phyloP scores from a whole-genome alignment of 1,140 invertebrate species.

The Glossosoma conforme region DNA sequence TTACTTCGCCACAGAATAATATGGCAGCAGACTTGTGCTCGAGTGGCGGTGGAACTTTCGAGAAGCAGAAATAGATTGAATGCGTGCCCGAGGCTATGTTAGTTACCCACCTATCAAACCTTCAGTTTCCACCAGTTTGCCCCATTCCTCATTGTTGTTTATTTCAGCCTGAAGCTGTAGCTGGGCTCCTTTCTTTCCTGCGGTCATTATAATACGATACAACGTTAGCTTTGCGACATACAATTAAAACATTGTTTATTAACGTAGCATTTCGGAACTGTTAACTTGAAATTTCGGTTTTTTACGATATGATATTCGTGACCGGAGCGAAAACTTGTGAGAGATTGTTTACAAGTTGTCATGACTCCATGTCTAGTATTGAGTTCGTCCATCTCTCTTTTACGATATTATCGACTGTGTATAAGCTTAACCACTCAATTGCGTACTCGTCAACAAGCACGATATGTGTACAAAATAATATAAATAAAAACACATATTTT shows the following conservation, averaged over 20 bases:
- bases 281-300: not conserved
- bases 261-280: too few relatives aligned
- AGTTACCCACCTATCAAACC: constrained; percentile 69
- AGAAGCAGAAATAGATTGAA: constrained; percentile 15
- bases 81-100: constrained; percentile 10
- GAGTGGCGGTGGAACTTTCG: constrained; percentile 4
- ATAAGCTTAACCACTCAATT: too few relatives aligned
- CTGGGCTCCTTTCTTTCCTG: constrained; percentile 67
- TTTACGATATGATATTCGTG: not conserved
- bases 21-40: too few relatives aligned
- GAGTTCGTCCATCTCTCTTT: too few relatives aligned
- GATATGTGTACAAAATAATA: too few relatives aligned
- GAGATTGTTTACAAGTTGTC: constrained; percentile 8
- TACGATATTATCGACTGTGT: too few relatives aligned
- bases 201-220: constrained; percentile 31
- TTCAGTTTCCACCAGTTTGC: constrained; percentile 68
- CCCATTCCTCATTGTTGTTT: constrained; percentile 83
- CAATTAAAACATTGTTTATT: constrained; percentile 6
- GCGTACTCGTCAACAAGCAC: too few relatives aligned
- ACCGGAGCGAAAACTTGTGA: not conserved
- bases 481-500: too few relatives aligned
- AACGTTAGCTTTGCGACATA: not conserved
- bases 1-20: constrained; percentile 4
- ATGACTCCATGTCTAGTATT: not conserved
- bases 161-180: constrained; percentile 75